phyloP scores from a whole-genome alignment of 2,113 vertebrate genomes.

The Sarotherodon lohbergeri region DNA sequence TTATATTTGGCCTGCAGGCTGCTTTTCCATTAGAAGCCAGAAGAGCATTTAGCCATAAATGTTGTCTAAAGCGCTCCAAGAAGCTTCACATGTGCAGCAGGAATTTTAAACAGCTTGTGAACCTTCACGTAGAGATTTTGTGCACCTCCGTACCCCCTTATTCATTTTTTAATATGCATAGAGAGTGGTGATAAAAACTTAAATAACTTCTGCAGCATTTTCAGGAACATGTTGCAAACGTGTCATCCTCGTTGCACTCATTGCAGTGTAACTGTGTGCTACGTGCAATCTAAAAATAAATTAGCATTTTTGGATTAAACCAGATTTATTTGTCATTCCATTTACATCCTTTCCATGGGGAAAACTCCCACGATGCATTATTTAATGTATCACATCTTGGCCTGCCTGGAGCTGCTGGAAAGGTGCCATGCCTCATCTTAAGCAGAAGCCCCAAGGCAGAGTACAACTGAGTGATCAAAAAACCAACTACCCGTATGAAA shows the following conservation, averaged over 20 bases:
- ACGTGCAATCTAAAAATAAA: not conserved
- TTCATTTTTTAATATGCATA: not conserved
- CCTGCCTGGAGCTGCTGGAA: constrained; percentile 30
- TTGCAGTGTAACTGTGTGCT: not conserved
- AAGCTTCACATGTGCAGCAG: not conserved
- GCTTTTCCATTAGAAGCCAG: constrained; percentile 46
- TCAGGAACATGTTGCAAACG: not conserved
- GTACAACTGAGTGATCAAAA: constrained; percentile 49
- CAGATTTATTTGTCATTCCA: constrained; percentile 5
- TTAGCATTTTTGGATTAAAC: constrained; percentile 3
- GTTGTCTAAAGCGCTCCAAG: constrained; percentile 19
- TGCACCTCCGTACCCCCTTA: not conserved
- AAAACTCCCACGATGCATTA: constrained; percentile 48
- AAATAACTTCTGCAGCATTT: not conserved
- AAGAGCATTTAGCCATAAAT: constrained; percentile 26
- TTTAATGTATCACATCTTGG: constrained; percentile 37
- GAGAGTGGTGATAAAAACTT: not conserved
- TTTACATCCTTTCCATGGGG: not conserved
- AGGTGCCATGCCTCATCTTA: constrained; percentile 36
- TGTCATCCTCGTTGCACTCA: not conserved
- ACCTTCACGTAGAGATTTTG: not conserved
- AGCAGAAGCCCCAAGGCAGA: constrained; percentile 37
- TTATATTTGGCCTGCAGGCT: constrained; percentile 46
- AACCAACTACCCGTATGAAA: constrained; percentile 25
- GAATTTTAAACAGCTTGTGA: constrained; percentile 15